A percentile compares a stretch with the other conserved stretches of the same genome.
phyloP scores from a whole-genome alignment of 2,113 vertebrate genomes.

The Poicephalus meyeri region DNA sequence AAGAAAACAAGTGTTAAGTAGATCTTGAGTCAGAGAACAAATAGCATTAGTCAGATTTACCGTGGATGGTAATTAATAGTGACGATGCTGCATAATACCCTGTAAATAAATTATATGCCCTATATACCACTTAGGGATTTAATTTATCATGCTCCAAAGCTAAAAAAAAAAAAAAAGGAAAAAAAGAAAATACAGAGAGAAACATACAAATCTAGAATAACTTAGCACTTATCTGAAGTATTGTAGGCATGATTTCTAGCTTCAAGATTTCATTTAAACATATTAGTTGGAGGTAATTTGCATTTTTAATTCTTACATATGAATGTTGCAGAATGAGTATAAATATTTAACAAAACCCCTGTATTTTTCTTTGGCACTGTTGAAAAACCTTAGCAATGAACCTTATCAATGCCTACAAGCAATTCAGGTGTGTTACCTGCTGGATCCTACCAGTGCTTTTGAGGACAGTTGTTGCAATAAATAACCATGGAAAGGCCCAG shows the following conservation, averaged over 20 bases:
- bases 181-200: neutral
- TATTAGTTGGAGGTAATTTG: neutral
- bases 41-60: constrained; percentile 31
- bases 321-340: neutral
- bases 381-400: neutral
- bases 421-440: neutral
- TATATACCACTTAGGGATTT: neutral
- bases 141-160: neutral
- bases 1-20: neutral
- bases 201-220: neutral
- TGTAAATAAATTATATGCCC: constrained; percentile 27
- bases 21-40: neutral
- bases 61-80: constrained; percentile 37
- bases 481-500: neutral
- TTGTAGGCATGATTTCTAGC: neutral
- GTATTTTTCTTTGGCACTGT: neutral
- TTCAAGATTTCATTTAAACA: neutral
- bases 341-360: neutral
- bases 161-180: neutral
- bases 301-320: neutral
- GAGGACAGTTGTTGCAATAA: neutral
- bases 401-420: neutral
- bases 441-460: neutral
- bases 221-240: neutral
- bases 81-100: neutral